phyloP scores from a whole-genome alignment of 2,797 vertebrate genomes.

The Alouatta caraya region DNA sequence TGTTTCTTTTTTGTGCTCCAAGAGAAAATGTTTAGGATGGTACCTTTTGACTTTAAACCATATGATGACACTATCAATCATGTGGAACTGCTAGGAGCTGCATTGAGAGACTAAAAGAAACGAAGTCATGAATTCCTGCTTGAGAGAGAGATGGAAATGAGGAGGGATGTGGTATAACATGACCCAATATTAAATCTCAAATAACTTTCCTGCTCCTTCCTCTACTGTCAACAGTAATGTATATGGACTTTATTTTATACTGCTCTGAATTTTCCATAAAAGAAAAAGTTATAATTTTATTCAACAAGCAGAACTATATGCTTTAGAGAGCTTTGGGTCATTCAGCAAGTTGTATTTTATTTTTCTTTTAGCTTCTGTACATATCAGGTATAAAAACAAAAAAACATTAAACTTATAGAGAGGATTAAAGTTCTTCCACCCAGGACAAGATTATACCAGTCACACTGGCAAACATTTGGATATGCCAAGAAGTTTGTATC shows the following conservation, averaged over 20 bases:
- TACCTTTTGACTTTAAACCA: conserved; percentile 23
- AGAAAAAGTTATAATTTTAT: not conserved
- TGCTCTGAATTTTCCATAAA: not conserved
- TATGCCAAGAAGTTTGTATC: not conserved
- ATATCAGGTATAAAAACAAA: not conserved
- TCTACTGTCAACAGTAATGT: not conserved
- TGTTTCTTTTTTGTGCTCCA: conserved; percentile 3
- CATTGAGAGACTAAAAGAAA: conserved; percentile 29
- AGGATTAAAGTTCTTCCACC: not conserved
- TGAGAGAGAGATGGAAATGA: not conserved
- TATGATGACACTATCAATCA: not conserved
- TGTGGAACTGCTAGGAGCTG: not conserved
- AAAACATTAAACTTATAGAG: not conserved
- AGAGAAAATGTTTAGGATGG: conserved; percentile 29
- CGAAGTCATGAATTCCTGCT: not conserved
- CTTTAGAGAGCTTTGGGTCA: not conserved
- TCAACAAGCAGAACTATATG: not conserved
- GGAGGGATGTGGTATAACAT: not conserved
- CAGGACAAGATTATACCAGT: not conserved
- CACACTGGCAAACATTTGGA: not conserved
- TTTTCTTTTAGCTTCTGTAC: conserved; percentile 21
- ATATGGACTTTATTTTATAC: not conserved
- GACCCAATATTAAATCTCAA: conserved; percentile 18
- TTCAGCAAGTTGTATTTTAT: not conserved
- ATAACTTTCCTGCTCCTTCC: not conserved